Percentiles rank a stretch among this genome's conserved stretches.
Evolutionary conservation across 2,113 vertebrate species (phyloP).

Genomic region (Silurus meridionalis): DNA sequence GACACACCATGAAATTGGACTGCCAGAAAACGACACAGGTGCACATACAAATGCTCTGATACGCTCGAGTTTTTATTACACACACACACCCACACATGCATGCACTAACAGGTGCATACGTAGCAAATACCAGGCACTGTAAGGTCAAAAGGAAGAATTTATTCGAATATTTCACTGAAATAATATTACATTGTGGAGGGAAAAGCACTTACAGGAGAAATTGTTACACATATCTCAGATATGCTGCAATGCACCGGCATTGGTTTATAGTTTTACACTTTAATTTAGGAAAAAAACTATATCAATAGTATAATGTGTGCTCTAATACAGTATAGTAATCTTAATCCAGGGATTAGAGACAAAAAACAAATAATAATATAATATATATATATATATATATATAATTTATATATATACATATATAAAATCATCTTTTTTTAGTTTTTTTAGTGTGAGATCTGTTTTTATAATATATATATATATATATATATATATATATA

Average conservation of each 20-base stretch:
- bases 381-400: too few relatives aligned
- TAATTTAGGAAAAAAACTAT: too few relatives aligned
- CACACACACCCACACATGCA: conserved; percentile 51
- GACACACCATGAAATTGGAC: conserved; percentile 77
- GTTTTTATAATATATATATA: too few relatives aligned
- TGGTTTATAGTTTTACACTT: neutral
- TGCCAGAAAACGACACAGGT: conserved; percentile 64
- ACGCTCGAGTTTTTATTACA: conserved; percentile 60
- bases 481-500: too few relatives aligned
- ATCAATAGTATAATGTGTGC: too few relatives aligned
- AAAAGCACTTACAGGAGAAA: neutral
- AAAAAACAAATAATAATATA: too few relatives aligned
- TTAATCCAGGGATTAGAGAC: too few relatives aligned
- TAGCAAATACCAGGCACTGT: conserved; percentile 2
- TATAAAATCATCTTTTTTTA: too few relatives aligned
- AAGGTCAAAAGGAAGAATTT: conserved; percentile 33
- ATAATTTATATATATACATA: too few relatives aligned
- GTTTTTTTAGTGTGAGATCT: too few relatives aligned
- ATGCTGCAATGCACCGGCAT: neutral
- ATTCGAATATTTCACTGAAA: conserved; percentile 25
- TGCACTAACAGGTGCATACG: neutral
- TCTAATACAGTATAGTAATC: too few relatives aligned
- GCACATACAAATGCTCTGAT: conserved; percentile 72
- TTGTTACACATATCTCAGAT: neutral
- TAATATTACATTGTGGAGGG: neutral